Evolutionary conservation across 2,888 invertebrate genomes (phyloP), one percentile per base, ranked within the genome.

Genomic region (Periphyllus acericola): DNA sequence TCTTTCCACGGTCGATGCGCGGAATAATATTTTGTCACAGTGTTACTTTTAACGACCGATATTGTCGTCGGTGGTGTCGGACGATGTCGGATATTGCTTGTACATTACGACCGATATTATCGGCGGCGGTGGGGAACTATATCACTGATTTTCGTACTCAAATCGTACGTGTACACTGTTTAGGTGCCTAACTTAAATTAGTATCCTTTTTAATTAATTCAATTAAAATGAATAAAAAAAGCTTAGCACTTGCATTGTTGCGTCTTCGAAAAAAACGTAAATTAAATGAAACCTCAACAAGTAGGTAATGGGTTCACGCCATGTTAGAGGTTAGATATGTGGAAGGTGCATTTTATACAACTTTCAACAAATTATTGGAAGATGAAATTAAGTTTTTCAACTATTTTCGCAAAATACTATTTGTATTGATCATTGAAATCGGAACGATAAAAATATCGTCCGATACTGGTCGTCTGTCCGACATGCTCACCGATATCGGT

Each of bases 271-370:
- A 79, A 79, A 55, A 79, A 79, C 55, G 55, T 79, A 55, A 55
- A 55, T 79, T 79, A 14, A 75, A 75, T 75, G 55, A 34, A 55
- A 11, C 21, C 60, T 32, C 60, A 79, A 79, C 60, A 55, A 60
- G 32, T 34, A 79, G 60, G 60, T 79, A 79, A 21, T 79, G 60
- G 55, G 55, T 55, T 55, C 55, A 79, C 25, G 55, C 55, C 17
- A 79, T 60, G 52, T 79, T 52, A 79, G 79, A 79, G 55, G 60
- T 55, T 55, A 55, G 60, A 79, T 79, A 66, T 80, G 60, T 80
- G 66, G 66, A 66, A 80, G 80, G 36, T 80, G 80, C 60, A 80
- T 80, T 80, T 80, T 80, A 80, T 80, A 80, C 55, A 80, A 80
- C 79, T 79, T 60, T 79, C 60, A 79, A 79, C 60, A 79, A 79